Evolutionary conservation across 2,888 invertebrate species (phyloP), one percentile per base, ranked within the genome.

Genomic region (Epistrophe grossulariae): DNA sequence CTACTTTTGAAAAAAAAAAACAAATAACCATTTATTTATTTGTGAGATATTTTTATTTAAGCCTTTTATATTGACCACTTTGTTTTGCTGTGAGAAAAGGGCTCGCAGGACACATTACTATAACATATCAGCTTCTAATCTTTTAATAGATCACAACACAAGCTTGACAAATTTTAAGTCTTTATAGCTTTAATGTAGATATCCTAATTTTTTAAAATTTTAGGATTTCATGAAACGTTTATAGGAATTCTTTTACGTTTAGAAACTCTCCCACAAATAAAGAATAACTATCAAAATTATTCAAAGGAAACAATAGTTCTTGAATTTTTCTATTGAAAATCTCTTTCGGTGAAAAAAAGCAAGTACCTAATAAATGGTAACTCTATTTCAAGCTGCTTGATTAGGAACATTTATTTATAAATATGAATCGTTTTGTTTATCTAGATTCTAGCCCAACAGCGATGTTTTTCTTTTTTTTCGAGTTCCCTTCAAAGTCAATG

Each of bases 31-130:
- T 66, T 48, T 15, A 57, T 48, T 50, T 31, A 15, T 68, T 68
- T 68, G 48, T 68, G 50, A 68, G 50, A 68, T 68, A 50, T 17
- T 62, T 55, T 17, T 19, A 68, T 50, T 68, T 19, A 68, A 68
- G 48, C 35, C 6, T 50, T 68, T 68, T 19, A 38, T 48, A 50
- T 48, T 35, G 48, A 31, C 50, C 48, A 38, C 13, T 68, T 6
- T 31, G n/a, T 45, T 48, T 64, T 45, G 45, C 43, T 59, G 35
- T 38, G 59, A 59, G 17, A 38, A 13, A 19, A 35, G 35, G 17
- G 11, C 59, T 59, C 17, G 35, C 59, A 17, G 2, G 59, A 13
- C 11, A 59, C 59, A 35, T n/a, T 35, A 11, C 35, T n/a, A 59
- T n/a, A n/a, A 59, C 10, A 35, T 9, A 17, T 35, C 35, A 31